These are phyloP conservation scores for Prunella fulvescens DNA, from an alignment of 2,113 vertebrate genomes.

Conservation along the genomic window DNA sequence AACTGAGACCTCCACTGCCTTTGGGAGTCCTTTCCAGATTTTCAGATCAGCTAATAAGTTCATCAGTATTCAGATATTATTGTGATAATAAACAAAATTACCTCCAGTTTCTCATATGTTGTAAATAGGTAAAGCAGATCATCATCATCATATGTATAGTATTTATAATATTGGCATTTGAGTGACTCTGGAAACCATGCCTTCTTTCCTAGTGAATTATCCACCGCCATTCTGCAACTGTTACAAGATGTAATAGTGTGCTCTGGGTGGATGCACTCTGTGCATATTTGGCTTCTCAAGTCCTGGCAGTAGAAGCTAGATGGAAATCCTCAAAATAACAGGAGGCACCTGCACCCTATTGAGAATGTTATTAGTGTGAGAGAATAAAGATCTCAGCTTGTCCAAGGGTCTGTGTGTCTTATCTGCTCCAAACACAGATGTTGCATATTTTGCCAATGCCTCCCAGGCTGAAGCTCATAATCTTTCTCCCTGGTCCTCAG, in stretches of 20 bases:
- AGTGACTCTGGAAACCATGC: not conserved
- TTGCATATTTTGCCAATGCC: not conserved
- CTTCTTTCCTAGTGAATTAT: not conserved
- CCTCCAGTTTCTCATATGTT: not conserved
- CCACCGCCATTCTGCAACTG: not conserved
- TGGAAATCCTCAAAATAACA: slow-evolving; percentile 45
- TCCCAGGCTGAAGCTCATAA: slow-evolving; percentile 9
- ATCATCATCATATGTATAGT: not conserved
- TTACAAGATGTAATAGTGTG: not conserved
- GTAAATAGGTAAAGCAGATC: not conserved
- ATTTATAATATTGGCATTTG: not conserved
- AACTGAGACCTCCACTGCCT: not conserved
- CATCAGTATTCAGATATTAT: not conserved
- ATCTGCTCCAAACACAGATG: not conserved
- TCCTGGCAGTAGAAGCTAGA: not conserved
- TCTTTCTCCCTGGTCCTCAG: not conserved
- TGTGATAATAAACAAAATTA: not conserved
- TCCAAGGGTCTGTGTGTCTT: not conserved
- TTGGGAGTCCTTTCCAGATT: slow-evolving; percentile 30
- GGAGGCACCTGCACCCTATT: slow-evolving; percentile 45
- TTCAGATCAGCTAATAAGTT: slow-evolving; percentile 36
- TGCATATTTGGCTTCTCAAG: not conserved
- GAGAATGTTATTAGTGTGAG: slow-evolving; percentile 19
- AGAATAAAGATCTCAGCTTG: slow-evolving; percentile 27
- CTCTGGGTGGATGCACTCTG: not conserved